phyloP scores from a whole-genome alignment of 2,113 vertebrate species.

The Cinclus cinclus region DNA sequence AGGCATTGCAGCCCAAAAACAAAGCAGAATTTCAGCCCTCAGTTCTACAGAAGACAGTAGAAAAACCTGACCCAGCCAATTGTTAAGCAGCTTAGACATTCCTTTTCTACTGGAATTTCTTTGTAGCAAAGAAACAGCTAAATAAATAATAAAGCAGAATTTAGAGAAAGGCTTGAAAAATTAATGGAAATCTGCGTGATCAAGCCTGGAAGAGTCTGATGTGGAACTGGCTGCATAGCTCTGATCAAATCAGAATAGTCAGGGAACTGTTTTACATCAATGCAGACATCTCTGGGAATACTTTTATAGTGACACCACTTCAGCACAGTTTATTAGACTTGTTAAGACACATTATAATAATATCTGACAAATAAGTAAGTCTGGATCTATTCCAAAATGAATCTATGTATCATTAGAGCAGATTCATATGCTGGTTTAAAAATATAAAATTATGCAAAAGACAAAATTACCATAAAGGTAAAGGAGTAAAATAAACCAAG shows the following conservation, averaged over 20 bases:
- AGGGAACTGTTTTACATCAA: slow-evolving; percentile 23
- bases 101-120: slow-evolving; percentile 15
- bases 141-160: slow-evolving; percentile 68
- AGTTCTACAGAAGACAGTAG: not conserved
- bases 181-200: slow-evolving; percentile 52
- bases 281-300: slow-evolving; percentile 7
- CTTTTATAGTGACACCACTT: slow-evolving; percentile 20
- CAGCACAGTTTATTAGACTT: slow-evolving; percentile 27
- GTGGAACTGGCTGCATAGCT: slow-evolving; percentile 5
- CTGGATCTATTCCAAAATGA: not conserved
- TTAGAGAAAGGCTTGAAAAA: slow-evolving; percentile 69
- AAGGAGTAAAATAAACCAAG: not conserved
- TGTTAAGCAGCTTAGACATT: not conserved
- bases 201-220: slow-evolving; percentile 14
- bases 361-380: slow-evolving; percentile 46
- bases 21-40: not conserved
- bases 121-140: slow-evolving; percentile 26
- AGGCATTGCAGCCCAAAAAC: not conserved
- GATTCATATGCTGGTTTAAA: not conserved
- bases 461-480: not conserved
- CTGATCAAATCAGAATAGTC: slow-evolving; percentile 35
- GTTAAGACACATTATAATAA: slow-evolving; percentile 37
- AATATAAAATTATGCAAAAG: not conserved
- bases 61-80: slow-evolving; percentile 12
- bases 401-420: not conserved